Evolutionary conservation across 2,113 vertebrate species (phyloP), one percentile per base, ranked within the genome.

Genomic region (Alosa alosa): DNA sequence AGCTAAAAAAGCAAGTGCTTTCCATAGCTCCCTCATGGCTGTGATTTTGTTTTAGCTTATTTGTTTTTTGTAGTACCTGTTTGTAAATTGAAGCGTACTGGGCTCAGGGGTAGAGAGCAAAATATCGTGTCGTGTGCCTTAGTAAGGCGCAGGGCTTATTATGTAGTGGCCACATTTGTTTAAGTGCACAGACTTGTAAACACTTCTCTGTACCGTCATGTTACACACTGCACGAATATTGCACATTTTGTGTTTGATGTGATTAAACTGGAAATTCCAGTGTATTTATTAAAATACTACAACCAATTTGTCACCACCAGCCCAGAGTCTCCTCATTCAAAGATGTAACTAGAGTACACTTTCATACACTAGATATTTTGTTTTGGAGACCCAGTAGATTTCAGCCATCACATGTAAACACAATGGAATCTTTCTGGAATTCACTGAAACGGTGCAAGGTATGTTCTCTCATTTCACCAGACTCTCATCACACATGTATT

Each of bases 191-290:
- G 10, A 39, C 72, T 36, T 78, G 72, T 78, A 78, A 39, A 78
- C 72, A 78, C 72, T 78, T 39, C 72, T 78, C 72, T 84, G 31
- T 78, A 78, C 31, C 4, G 31, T 78, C 72, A 78, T 39, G 72
- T 78, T 78, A 78, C 87, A 82, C 92, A 91, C 89, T 83, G 89
- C 93, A 94, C 91, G 90, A 90, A 93, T 92, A 91, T 93, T 94
- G 92, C 91, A 93, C 93, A 93, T 86, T 92, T 93, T 89, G 86
- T 91, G 84, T 91, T 93, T 86, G 72, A 90, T 93, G 89, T 87
- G 88, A 89, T 44, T 88, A 55, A 84, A 68, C 86, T 86, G 88
- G 49, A 84, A 85, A 88, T 90, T 92, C 87, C 87, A 84, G 88
- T 88, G 91, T 92, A 92, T 91, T 92, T 92, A 94, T 93, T 94